A percentile compares a stretch with the other conserved stretches of the same genome.
Evolutionary conservation across 2,797 vertebrate species (phyloP).

Genomic region (Crax fasciolata): DNA sequence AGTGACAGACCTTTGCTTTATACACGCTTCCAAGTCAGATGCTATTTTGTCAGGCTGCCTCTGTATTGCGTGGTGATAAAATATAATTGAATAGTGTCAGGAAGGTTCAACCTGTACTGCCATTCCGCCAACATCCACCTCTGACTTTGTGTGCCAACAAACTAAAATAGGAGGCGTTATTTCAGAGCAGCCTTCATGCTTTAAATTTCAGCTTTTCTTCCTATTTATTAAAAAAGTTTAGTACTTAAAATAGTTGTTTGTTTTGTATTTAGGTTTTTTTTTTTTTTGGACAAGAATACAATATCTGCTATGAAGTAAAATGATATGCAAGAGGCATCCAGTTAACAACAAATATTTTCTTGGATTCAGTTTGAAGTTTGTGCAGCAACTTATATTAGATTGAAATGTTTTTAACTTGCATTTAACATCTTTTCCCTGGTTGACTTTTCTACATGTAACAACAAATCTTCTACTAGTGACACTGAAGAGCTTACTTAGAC

Average conservation of each 20-base stretch:
- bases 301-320: neutral
- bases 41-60: no score
- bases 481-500: neutral
- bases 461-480: neutral
- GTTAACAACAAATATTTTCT: neutral
- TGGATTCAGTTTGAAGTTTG: neutral
- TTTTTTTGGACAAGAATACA: neutral
- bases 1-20: no score
- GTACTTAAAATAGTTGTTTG: neutral
- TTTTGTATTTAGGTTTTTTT: neutral
- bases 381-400: neutral
- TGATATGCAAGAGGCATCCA: fast-evolving
- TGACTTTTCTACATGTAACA: neutral
- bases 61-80: no score
- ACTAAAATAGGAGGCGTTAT: no score
- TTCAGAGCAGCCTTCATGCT: no score
- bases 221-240: neutral
- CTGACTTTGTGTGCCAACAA: no score
- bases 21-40: no score
- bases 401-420: neutral
- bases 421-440: neutral
- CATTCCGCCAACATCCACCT: no score
- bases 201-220: neutral
- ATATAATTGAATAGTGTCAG: no score
- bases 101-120: no score